Evolutionary conservation across 2,888 invertebrate genomes (phyloP), one percentile per base, ranked within the genome.

Genomic region (Antheraea yamamai): DNA sequence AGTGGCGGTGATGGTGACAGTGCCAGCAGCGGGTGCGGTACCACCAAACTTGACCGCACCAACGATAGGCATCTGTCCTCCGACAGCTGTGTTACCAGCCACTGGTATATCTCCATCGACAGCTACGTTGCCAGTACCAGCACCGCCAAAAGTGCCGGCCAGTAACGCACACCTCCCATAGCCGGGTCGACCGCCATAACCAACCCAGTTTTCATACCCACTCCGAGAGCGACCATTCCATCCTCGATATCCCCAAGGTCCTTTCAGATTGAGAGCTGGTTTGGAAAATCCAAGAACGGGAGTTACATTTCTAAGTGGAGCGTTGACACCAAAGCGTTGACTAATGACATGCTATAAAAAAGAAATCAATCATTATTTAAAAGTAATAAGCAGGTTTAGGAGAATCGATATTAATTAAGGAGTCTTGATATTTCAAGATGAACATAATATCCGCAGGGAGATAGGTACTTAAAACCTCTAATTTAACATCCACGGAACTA

Each of bases 11-110:
- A 91, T 88, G 72, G 85, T 81, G 73, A 89, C 89, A 7, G 82
- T 75, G 61, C 91, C 91, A 74, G 81, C 82, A 76, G 89, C 88
- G 52, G 84, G 84, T 20, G 89, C 83, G 47, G 77, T 77, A 30
- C 90, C 90, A 23, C 88, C 83, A 78, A 88, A 85, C 52, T 76
- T 79, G 30, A 89, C 88, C 68, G 84, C 82, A n/a, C 88, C 88
- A 74, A 85, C 76, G 75, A 88, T 84, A 47, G 89, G 87, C 68
- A 90, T 82, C 72, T 83, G 83, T 35, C 90, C 90, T 23, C 80
- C 81, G 68, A 89, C 78, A 35, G 77, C 78, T 23, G 88, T 82
- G n/a, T 77, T 78, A 73, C 89, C 88, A 30, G 81, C 84, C n/a
- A 87, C 89, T 23, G 84, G 84, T 76, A 88, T 78, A 76, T 85